phyloP scores from a whole-genome alignment of 2,113 vertebrate species.

The Scomber japonicus region DNA sequence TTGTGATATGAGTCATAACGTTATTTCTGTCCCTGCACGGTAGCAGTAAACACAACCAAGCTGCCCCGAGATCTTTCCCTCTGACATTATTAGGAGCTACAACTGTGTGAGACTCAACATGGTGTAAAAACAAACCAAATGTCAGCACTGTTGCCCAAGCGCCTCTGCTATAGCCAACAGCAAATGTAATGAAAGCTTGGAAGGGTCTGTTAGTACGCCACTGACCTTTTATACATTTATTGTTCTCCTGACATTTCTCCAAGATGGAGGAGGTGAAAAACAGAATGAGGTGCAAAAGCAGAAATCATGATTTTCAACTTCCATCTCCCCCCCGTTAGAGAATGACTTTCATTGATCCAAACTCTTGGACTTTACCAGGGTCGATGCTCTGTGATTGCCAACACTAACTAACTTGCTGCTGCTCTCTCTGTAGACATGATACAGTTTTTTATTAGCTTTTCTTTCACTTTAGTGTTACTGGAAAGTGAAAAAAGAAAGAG shows the following conservation, averaged over 20 bases:
- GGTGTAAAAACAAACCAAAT: constrained; percentile 88
- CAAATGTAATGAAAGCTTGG: constrained; percentile 83
- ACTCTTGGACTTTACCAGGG: constrained; percentile 67
- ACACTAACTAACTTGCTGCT: constrained; percentile 78
- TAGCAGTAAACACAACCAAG: constrained; percentile 76
- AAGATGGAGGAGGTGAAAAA: constrained; percentile 75
- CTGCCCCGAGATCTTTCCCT: constrained; percentile 76
- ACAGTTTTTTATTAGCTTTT: constrained; percentile 76
- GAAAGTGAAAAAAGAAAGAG: constrained; percentile 41
- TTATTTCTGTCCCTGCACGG: constrained; percentile 68
- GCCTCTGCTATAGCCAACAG: constrained; percentile 77
- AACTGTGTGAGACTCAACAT: constrained; percentile 79
- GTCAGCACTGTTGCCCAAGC: constrained; percentile 81
- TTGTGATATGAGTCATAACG: constrained; percentile 58
- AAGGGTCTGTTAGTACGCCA: constrained; percentile 83
- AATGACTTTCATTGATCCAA: constrained; percentile 85
- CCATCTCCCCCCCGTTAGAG: constrained; percentile 69
- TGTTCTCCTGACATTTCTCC: constrained; percentile 86
- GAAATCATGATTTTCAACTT: constrained; percentile 72
- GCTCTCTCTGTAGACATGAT: constrained; percentile 69
- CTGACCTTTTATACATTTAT: constrained; percentile 84
- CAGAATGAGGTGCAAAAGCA: constrained; percentile 71
- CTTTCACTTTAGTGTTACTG: constrained; percentile 58
- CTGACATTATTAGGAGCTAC: constrained; percentile 86
- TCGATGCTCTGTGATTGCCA: constrained; percentile 83